These are phyloP conservation scores for Heliornis fulica DNA, from an alignment of 2,113 vertebrate genomes.

Conservation along the genomic window DNA sequence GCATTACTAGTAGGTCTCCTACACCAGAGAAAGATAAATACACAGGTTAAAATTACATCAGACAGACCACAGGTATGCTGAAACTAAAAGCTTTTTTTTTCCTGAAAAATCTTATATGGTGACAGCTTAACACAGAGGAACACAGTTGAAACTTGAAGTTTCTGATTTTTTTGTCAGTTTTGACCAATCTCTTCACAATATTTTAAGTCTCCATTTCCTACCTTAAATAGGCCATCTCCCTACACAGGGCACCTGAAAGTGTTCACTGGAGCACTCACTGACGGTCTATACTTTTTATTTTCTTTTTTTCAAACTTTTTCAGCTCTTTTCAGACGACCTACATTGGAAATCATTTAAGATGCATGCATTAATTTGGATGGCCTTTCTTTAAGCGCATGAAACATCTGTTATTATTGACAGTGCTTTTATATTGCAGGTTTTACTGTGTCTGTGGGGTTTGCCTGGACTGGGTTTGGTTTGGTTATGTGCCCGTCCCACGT, in stretches of 20 bases:
- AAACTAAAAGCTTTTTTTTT: background rate
- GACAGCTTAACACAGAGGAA: background rate
- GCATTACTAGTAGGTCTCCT: background rate
- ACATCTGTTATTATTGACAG: background rate
- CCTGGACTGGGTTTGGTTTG: background rate
- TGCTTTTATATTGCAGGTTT: background rate
- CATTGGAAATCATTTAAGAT: background rate
- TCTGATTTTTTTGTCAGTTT: background rate
- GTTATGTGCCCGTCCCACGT: fast-evolving
- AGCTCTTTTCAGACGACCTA: background rate
- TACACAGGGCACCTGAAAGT: background rate
- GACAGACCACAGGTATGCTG: background rate
- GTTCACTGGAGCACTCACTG: background rate
- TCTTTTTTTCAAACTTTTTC: background rate
- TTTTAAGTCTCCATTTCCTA: background rate
- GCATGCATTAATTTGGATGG: background rate
- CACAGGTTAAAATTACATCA: background rate
- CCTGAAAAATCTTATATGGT: background rate
- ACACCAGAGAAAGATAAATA: background rate
- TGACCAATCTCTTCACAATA: background rate
- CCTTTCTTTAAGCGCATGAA: background rate
- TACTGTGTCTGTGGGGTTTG: background rate
- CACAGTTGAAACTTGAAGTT: background rate
- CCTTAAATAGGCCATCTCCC: background rate
- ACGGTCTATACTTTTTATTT: background rate